Conservation (phyloP, 2,113 vertebrate genomes). For the Syngnathus scovelli region DNA sequence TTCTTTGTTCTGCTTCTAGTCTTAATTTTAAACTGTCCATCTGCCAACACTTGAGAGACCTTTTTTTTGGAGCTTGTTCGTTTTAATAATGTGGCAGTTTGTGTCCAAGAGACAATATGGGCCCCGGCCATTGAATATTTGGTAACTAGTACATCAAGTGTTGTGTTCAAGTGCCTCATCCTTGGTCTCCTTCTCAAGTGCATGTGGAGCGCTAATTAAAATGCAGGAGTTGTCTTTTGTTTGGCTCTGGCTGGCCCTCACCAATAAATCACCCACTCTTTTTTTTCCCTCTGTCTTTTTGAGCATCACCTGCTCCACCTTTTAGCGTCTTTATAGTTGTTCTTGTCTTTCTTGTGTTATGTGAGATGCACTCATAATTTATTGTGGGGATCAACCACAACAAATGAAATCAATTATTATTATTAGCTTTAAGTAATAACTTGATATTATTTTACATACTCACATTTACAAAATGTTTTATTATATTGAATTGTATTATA, state of each 20-base stretch:
- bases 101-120: neutral
- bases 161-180: constrained; percentile 22
- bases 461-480: neutral
- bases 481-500: no score
- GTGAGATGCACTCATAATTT: neutral
- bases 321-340: neutral
- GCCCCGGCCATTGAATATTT: constrained; percentile 31
- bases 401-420: no score
- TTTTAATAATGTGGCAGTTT: neutral
- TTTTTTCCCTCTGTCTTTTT: neutral
- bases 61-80: neutral
- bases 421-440: neutral
- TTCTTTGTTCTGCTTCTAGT: neutral
- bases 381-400: neutral
- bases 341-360: neutral
- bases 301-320: neutral
- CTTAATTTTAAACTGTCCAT: constrained; percentile 21
- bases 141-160: constrained; percentile 33
- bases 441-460: neutral
- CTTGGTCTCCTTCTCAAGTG: constrained; percentile 20
- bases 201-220: constrained; percentile 46
- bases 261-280: constrained; percentile 3
- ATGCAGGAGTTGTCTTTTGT: constrained; percentile 30
- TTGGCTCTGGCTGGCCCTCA: constrained; percentile 19
- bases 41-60: constrained; percentile 33